Evolutionary conservation across 2,797 vertebrate species (phyloP).

Genomic region (Neopelma chrysocephalum): DNA sequence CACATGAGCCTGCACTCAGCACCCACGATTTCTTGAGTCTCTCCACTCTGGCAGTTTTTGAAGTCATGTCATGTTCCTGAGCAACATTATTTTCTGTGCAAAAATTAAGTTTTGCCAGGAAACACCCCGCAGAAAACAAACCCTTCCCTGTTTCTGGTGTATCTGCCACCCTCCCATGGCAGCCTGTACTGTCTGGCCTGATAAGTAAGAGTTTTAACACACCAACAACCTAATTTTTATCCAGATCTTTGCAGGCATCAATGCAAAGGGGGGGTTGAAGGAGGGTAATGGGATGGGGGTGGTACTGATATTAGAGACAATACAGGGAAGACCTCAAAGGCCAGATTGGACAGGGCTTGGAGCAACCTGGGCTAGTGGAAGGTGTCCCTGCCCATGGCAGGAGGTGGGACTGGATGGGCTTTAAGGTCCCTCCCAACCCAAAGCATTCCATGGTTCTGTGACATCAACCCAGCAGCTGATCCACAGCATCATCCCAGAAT

Average conservation of each 20-base stretch:
- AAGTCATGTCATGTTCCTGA: neutral
- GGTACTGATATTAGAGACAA: too few relatives aligned
- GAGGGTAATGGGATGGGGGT: neutral
- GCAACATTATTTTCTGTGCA: fast-evolving
- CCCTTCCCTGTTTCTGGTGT: neutral
- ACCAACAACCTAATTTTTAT: neutral
- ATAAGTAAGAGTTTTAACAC: neutral
- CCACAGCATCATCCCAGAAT: neutral
- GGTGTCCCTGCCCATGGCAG: neutral
- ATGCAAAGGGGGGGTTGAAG: neutral
- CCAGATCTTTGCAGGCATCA: neutral
- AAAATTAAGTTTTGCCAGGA: neutral
- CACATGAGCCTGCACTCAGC: neutral
- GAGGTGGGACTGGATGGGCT: neutral
- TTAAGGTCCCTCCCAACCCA: neutral
- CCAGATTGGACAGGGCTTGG: neutral
- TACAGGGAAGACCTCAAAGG: neutral
- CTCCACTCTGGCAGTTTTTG: neutral
- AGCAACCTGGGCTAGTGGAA: neutral
- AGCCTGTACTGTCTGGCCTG: neutral
- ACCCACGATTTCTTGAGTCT: neutral
- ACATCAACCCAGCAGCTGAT: neutral
- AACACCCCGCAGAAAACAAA: neutral
- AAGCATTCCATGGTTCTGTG: fast-evolving
- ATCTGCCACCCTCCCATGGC: neutral